Evolutionary conservation across 2,888 invertebrate species (phyloP).

Genomic region (Morinoia aosen): DNA sequence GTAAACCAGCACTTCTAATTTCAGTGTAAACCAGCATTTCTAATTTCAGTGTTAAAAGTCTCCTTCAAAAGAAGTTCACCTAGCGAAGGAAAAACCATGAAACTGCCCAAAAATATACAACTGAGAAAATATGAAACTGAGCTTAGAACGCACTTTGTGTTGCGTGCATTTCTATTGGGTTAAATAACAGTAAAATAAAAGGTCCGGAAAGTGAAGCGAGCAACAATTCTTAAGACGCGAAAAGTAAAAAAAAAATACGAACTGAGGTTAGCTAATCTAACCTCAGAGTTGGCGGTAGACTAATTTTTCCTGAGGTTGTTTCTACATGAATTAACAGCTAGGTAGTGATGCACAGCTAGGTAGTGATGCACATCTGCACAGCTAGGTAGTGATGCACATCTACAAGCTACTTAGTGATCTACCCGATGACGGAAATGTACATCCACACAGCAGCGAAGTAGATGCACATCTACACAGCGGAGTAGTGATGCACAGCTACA

Average conservation of each 20-base stretch:
- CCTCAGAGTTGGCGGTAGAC: not conserved
- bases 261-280: not conserved
- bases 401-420: not conserved
- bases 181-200: too few relatives aligned
- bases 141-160: too few relatives aligned
- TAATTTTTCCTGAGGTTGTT: slow-evolving; percentile 42
- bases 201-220: too few relatives aligned
- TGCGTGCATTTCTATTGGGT: too few relatives aligned
- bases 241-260: not conserved
- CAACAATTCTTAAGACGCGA: not conserved
- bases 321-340: not conserved
- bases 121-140: too few relatives aligned
- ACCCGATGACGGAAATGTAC: not conserved
- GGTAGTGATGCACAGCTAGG: slow-evolving; percentile 14
- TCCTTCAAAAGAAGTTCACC: too few relatives aligned
- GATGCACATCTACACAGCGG: not conserved
- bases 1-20: too few relatives aligned
- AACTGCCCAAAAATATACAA: too few relatives aligned
- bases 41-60: too few relatives aligned
- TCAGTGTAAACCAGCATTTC: too few relatives aligned
- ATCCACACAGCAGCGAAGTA: not conserved
- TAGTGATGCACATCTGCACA: not conserved
- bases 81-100: too few relatives aligned
- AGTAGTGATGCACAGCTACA: not conserved
- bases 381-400: not conserved